Evolutionary conservation across 2,113 vertebrate species (phyloP).

Genomic region (Planiliza haematocheilus): DNA sequence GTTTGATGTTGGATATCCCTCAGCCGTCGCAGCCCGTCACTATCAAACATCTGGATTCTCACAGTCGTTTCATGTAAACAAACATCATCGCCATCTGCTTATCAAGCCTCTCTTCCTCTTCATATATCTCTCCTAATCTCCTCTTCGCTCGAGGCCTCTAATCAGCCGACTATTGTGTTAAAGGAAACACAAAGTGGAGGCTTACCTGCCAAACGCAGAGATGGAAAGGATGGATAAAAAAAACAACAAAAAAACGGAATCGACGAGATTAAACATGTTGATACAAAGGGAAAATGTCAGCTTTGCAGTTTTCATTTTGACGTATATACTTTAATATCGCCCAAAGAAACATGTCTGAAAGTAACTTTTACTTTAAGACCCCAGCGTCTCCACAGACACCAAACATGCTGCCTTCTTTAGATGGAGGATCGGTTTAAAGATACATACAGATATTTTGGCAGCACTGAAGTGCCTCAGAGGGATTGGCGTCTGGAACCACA

Average conservation of each 20-base stretch:
- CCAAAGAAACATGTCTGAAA: neutral
- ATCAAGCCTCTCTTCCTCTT: slow-evolving; percentile 43
- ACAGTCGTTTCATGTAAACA: slow-evolving; percentile 48
- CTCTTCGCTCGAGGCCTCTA: slow-evolving; percentile 39
- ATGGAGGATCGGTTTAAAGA: neutral
- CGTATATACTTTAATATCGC: too few species aligned
- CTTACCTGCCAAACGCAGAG: slow-evolving; percentile 17
- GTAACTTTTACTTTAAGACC: too few species aligned
- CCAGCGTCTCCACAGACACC: slow-evolving; percentile 8
- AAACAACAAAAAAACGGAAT: neutral
- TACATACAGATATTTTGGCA: neutral
- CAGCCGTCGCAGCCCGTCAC: neutral
- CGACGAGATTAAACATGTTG: slow-evolving; percentile 45
- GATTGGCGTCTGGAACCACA: neutral
- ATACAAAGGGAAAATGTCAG: too few species aligned
- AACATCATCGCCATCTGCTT: slow-evolving; percentile 45
- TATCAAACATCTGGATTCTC: slow-evolving; percentile 46
- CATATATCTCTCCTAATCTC: slow-evolving; percentile 16
- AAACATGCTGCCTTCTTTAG: neutral
- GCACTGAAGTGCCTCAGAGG: neutral
- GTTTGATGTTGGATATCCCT: neutral
- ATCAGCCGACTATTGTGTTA: slow-evolving; percentile 62
- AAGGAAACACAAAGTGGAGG: neutral
- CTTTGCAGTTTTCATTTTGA: too few species aligned
- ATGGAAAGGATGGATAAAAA: neutral